Base-by-base conservation (phyloP, 2,888 invertebrate species). In the Halictus ligatus region DNA sequence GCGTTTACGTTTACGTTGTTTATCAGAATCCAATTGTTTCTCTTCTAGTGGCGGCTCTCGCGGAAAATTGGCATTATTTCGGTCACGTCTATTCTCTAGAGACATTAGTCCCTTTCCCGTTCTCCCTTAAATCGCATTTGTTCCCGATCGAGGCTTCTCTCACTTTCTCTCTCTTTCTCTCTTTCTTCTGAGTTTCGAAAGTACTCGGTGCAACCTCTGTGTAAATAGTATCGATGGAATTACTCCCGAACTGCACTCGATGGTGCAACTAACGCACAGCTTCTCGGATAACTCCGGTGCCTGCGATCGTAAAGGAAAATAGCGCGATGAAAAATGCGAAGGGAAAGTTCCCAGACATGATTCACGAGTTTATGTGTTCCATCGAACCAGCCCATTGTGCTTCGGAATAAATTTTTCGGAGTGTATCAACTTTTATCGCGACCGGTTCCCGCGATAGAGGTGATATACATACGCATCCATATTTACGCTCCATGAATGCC, bases 181-280 rank as follows among this genome's bases (percentile, higher is more conserved):
- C 58, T 58, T 13, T 12, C n/a, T 58, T 58, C 18, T n/a, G 6
- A 12, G 71, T 43, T 43, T 40, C 43, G 6, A 71, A 58, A 43
- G 43, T 13, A n/a, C 71, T 71, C 5, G n/a, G 43, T 13, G 43
- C 13, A 21, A 71, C 40, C 35, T 35, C 35, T 21, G 69, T n/a
- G 71, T n/a, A 71, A 71, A n/a, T 40, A 71, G 43, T 40, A 43
- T 71, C 71, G 71, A 71, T 43, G 43, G n/a, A 71, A 43, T 71
- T 71, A n/a, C 43, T 43, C 13, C 43, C 0, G 71, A 71, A 71
- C 40, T 71, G 43, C n/a, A n/a, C 21, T 43, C 21, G 71, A n/a
- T 2, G 71, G 40, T 12, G 71, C 43, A 43, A 71, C 40, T 43
- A 71, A 71, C 69, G 71, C 12, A n/a, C 40, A 71, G n/a, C 71